phyloP scores from a whole-genome alignment of 2,888 invertebrate genomes.

The Sminthurinus aureus region DNA sequence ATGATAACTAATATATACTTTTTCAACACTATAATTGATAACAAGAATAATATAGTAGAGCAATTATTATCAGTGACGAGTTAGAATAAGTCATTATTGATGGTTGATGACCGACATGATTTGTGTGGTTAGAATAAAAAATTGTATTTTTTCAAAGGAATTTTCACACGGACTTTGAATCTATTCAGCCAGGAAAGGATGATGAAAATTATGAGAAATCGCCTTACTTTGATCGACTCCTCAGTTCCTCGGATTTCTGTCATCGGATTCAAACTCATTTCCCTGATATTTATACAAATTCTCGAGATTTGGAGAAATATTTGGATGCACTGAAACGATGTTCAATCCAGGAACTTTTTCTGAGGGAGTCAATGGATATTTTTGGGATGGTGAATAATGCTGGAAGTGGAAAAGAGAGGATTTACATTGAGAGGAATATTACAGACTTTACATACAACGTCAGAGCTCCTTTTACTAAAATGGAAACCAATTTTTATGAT shows the following conservation, averaged over 20 bases:
- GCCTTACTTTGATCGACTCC: constrained; percentile 19
- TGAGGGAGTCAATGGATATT: no score
- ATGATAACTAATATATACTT: no score
- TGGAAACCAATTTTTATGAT: constrained; percentile 57
- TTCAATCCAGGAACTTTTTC: not conserved
- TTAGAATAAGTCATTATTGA: no score
- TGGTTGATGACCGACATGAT: no score
- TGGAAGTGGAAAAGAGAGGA: not conserved
- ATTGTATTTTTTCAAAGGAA: no score
- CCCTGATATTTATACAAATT: constrained; percentile 26
- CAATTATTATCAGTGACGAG: no score
- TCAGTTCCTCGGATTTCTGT: constrained; percentile 48
- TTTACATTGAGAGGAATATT: constrained; percentile 6
- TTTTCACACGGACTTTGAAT: constrained; percentile 55
- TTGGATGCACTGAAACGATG: constrained; percentile 40
- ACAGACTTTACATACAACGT: constrained; percentile 43
- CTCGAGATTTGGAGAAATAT: constrained; percentile 45
- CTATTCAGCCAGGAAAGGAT: constrained; percentile 49
- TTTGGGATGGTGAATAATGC: no score
- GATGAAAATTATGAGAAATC: constrained; percentile 14
- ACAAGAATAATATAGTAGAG: no score
- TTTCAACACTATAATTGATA: no score
- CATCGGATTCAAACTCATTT: constrained; percentile 54
- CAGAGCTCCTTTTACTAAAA: constrained; percentile 51
- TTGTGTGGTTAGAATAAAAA: no score